A percentile compares a stretch with the other conserved stretches of the same genome.
Evolutionary conservation across 2,888 invertebrate genomes (phyloP).

Genomic region (Archips crataeganus): DNA sequence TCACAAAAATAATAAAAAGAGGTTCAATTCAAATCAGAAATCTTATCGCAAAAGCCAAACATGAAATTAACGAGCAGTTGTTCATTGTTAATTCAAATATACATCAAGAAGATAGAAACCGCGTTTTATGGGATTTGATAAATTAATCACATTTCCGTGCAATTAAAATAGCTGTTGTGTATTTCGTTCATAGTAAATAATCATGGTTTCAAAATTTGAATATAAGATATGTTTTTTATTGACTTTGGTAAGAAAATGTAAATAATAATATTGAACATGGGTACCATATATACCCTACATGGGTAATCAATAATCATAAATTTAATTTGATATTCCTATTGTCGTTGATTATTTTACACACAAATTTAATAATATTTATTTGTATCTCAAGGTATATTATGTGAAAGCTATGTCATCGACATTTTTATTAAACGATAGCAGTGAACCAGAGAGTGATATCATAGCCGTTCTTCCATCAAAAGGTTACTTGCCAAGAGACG

Average conservation of each 20-base stretch:
- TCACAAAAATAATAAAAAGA: slow-evolving; percentile 13
- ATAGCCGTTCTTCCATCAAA: slow-evolving; percentile 64
- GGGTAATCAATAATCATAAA: no score
- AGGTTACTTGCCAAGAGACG: slow-evolving; percentile 68
- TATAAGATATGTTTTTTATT: slow-evolving; percentile 47
- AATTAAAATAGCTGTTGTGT: slow-evolving; percentile 56
- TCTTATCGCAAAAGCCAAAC: slow-evolving; percentile 54
- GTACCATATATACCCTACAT: no score
- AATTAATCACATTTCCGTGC: slow-evolving; percentile 61
- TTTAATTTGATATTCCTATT: no score
- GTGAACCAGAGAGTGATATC: slow-evolving; percentile 60
- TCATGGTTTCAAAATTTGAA: slow-evolving; percentile 46
- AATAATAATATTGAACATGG: neutral
- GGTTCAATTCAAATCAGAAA: slow-evolving; percentile 14
- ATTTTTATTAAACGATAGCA: slow-evolving; percentile 52
- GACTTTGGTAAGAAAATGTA: slow-evolving; percentile 52
- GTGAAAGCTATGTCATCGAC: slow-evolving; percentile 53
- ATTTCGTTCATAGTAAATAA: slow-evolving; percentile 43
- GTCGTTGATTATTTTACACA: neutral
- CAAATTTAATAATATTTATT: neutral
- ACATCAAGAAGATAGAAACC: slow-evolving; percentile 57
- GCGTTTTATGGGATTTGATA: slow-evolving; percentile 49
- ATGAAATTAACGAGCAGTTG: slow-evolving; percentile 69
- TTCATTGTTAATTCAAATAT: slow-evolving; percentile 68
- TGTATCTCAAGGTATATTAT: slow-evolving; percentile 52